phyloP scores from a whole-genome alignment of 2,113 vertebrate species.

The Pampusana beccarii region DNA sequence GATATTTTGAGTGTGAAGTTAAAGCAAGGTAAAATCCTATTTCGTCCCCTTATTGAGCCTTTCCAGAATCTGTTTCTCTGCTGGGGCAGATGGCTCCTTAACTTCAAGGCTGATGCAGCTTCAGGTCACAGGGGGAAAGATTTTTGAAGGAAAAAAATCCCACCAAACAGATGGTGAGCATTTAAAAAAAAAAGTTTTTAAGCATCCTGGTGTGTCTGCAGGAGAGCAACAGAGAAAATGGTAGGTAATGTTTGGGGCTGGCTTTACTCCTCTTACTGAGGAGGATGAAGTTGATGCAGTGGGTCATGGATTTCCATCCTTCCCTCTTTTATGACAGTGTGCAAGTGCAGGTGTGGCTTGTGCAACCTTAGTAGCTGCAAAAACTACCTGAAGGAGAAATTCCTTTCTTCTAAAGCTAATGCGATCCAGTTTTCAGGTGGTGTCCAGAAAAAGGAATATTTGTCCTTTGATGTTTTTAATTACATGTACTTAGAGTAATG shows the following conservation, averaged over 20 bases:
- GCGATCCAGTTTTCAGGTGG: neutral
- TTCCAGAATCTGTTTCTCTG: neutral
- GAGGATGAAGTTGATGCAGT: neutral
- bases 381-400: conserved; percentile 49
- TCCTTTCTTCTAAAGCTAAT: conserved; percentile 31
- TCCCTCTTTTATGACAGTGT: neutral
- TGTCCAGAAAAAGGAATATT: conserved; percentile 2
- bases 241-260: neutral
- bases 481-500: neutral
- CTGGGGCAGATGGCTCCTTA: conserved; percentile 11
- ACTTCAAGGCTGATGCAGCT: neutral
- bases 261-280: neutral
- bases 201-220: neutral
- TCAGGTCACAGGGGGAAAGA: neutral
- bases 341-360: neutral
- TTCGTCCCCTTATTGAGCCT: neutral
- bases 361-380: neutral
- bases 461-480: conserved; percentile 43
- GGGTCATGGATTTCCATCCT: neutral
- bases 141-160: neutral
- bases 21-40: neutral
- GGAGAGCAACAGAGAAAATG: neutral
- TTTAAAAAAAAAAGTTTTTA: neutral
- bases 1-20: neutral
- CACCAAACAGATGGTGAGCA: neutral